Evolutionary conservation across 2,113 vertebrate species (phyloP).

Genomic region (Odontesthes bonariensis): DNA sequence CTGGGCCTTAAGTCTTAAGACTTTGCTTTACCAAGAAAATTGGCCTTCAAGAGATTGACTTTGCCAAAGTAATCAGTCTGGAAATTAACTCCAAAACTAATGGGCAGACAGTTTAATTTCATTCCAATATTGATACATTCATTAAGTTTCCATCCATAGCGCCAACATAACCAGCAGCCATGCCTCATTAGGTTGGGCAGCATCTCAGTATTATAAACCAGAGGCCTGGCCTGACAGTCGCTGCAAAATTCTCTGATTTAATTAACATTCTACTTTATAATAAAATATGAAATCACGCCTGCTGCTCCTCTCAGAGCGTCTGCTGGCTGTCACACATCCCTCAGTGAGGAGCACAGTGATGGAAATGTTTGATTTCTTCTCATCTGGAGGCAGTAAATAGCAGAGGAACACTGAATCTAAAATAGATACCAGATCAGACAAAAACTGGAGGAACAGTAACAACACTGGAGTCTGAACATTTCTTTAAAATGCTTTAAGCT

Average conservation of each 20-base stretch:
- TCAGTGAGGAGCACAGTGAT: too few species aligned
- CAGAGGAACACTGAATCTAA: too few species aligned
- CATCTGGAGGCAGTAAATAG: too few species aligned
- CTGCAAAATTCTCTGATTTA: slow-evolving; percentile 31
- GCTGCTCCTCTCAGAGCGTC: slow-evolving; percentile 4
- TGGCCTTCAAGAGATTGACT: slow-evolving; percentile 18
- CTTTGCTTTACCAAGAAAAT: slow-evolving; percentile 12
- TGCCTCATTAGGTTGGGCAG: slow-evolving; percentile 24
- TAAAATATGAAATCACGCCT: slow-evolving; percentile 1
- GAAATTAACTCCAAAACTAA: slow-evolving; percentile 31
- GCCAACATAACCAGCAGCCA: slow-evolving; percentile 13
- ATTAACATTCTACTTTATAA: slow-evolving; percentile 20
- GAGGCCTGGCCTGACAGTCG: not conserved
- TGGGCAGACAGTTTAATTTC: slow-evolving; percentile 42
- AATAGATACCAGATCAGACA: too few species aligned
- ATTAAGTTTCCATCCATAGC: slow-evolving; percentile 34
- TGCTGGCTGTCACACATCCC: not conserved
- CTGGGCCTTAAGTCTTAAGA: slow-evolving; percentile 10
- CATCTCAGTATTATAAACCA: slow-evolving; percentile 6
- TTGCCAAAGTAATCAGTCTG: slow-evolving; percentile 24
- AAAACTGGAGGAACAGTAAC: too few species aligned
- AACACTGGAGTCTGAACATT: too few species aligned
- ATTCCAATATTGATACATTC: slow-evolving; percentile 28
- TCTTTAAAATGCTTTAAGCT: too few species aligned
- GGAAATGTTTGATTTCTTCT: not conserved